Conservation (phyloP, 2,797 vertebrate species). For the Molossus alvarezi region DNA sequence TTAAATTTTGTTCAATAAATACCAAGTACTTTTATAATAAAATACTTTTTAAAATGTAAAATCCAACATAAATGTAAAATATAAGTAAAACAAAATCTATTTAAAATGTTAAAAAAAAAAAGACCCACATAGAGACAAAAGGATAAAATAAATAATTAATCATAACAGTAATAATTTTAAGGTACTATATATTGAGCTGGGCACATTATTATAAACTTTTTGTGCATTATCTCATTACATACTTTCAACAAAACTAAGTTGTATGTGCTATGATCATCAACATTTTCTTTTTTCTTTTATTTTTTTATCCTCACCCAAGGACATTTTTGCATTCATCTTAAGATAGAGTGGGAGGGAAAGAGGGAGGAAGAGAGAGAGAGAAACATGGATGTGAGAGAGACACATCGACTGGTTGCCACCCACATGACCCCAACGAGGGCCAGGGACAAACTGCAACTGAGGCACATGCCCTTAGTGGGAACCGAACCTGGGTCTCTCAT, state of each 20-base stretch:
- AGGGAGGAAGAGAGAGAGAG: no score
- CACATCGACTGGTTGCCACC: no score
- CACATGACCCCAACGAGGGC: no score
- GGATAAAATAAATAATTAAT: neutral
- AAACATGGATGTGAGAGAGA: no score
- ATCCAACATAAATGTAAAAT: slow-evolving; percentile 33
- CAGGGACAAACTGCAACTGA: no score
- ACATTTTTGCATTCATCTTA: no score
- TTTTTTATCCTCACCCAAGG: no score
- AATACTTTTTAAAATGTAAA: slow-evolving; percentile 20
- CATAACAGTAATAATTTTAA: slow-evolving; percentile 22
- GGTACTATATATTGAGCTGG: neutral
- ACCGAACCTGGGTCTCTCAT: no score
- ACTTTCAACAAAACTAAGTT: neutral
- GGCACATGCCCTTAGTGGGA: no score
- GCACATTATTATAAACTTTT: neutral
- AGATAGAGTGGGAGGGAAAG: no score
- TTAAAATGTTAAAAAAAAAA: slow-evolving; percentile 1
- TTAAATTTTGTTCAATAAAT: slow-evolving; percentile 58
- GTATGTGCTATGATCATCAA: neutral
- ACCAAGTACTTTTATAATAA: neutral
- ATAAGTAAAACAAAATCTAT: neutral
- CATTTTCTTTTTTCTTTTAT: neutral
- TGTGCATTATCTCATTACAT: neutral
- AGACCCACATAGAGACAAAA: neutral